Percentiles rank a stretch among this genome's conserved stretches.
Conservation (phyloP, 1,140 invertebrate genomes). For the Thaumetopoea pityocampa region DNA sequence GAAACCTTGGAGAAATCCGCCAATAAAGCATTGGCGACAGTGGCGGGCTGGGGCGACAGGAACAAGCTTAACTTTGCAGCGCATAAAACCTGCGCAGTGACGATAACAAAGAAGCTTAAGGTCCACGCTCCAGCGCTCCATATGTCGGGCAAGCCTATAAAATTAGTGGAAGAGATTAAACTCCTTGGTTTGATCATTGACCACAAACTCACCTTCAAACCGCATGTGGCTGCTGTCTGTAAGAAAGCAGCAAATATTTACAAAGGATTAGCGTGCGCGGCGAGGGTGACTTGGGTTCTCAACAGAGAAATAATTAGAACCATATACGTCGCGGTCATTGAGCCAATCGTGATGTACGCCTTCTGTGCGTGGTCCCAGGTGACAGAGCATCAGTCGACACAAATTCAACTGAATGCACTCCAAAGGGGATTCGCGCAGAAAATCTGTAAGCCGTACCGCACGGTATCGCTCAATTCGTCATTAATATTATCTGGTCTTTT, state of each 20-base stretch:
- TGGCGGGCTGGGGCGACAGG: conserved; percentile 6
- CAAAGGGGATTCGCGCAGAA: conserved; percentile 25
- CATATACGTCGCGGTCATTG: conserved; percentile 22
- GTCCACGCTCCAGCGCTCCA: conserved; percentile 1
- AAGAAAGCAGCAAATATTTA: conserved; percentile 13
- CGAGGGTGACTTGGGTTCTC: conserved; percentile 19
- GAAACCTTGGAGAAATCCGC: neutral
- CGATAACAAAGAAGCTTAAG: conserved; percentile 13
- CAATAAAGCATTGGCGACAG: neutral
- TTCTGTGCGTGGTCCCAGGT: conserved; percentile 19
- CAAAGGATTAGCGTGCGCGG: conserved; percentile 15
- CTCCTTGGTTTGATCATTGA: conserved; percentile 16
- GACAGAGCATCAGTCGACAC: neutral
- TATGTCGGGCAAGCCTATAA: conserved; percentile 2
- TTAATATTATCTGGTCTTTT: conserved; percentile 16
- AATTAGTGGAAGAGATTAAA: conserved; percentile 8
- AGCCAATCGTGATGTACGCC: conserved; percentile 23
- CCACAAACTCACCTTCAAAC: conserved; percentile 13
- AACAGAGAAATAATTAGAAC: conserved; percentile 22
- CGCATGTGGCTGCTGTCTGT: conserved; percentile 11
- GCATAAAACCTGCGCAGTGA: conserved; percentile 18
- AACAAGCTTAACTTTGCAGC: conserved; percentile 19
- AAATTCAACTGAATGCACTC: conserved; percentile 6
- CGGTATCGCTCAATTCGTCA: conserved; percentile 14
- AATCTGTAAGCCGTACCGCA: conserved; percentile 19